Evolutionary conservation across 2,113 vertebrate genomes (phyloP).

Genomic region (Poeciliopsis retropinna): DNA sequence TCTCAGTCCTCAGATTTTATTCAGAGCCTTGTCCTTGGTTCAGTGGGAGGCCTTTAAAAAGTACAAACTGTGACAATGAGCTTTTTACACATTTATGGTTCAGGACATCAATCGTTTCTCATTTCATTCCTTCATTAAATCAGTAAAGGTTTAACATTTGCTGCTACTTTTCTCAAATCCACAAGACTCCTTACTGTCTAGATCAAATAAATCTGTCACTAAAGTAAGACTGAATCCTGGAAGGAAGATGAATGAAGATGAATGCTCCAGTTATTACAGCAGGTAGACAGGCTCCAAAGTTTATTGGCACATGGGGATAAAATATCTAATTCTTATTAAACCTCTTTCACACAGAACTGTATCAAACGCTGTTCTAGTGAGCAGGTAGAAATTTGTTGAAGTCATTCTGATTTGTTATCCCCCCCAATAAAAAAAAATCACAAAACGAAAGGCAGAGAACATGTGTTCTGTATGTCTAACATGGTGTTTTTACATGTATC

Average conservation of each 20-base stretch:
- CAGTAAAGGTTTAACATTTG: slow-evolving; percentile 73
- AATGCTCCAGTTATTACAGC: slow-evolving; percentile 45
- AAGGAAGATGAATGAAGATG: neutral
- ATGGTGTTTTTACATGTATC: slow-evolving; percentile 7
- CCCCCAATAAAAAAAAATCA: too few species aligned
- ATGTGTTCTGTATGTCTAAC: too few species aligned
- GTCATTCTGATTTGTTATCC: neutral
- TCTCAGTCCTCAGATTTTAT: slow-evolving; percentile 30
- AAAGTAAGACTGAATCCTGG: slow-evolving; percentile 46
- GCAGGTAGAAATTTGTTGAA: slow-evolving; percentile 36
- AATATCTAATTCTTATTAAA: slow-evolving; percentile 30
- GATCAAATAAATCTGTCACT: slow-evolving; percentile 52
- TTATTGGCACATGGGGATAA: slow-evolving; percentile 23
- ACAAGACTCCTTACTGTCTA: slow-evolving; percentile 48
- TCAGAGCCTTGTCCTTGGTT: slow-evolving; percentile 15
- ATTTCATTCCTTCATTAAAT: slow-evolving; percentile 77
- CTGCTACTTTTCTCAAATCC: slow-evolving; percentile 57
- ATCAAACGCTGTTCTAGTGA: slow-evolving; percentile 11
- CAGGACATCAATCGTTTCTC: slow-evolving; percentile 65
- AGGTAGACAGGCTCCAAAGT: slow-evolving; percentile 34
- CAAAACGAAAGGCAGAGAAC: too few species aligned
- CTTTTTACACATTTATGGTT: slow-evolving; percentile 70
- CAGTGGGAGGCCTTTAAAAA: slow-evolving; percentile 32
- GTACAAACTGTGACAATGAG: slow-evolving; percentile 33
- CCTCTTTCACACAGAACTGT: slow-evolving; percentile 16